These are phyloP conservation scores for Craniophora ligustri DNA, from an alignment of 2,888 invertebrate genomes.

Conservation along the genomic window DNA sequence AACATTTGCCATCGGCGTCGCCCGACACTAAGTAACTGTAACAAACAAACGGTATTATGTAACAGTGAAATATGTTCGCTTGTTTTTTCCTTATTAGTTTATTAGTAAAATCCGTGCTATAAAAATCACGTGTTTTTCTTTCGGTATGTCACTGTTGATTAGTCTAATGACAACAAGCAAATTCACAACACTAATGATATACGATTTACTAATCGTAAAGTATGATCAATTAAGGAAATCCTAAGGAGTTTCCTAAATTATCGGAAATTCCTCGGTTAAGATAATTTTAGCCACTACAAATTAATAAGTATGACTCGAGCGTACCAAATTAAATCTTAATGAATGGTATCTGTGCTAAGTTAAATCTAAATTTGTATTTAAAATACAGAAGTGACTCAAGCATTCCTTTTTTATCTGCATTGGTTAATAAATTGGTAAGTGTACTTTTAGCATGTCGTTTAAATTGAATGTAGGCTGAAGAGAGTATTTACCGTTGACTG, in stretches of 20 bases:
- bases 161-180: neutral
- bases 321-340: too few species aligned
- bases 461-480: neutral
- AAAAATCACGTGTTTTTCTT: neutral
- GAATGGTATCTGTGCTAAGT: too few species aligned
- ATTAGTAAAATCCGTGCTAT: neutral
- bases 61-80: neutral
- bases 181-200: neutral
- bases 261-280: too few species aligned
- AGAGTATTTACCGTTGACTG: slow-evolving; percentile 6
- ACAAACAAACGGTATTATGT: slow-evolving; percentile 61
- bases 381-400: too few species aligned
- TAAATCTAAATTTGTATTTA: too few species aligned
- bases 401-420: neutral
- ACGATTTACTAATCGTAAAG: too few species aligned
- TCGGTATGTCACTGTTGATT: neutral
- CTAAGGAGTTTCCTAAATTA: neutral
- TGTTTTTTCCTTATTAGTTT: slow-evolving; percentile 8
- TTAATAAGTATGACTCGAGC: too few species aligned
- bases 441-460: neutral
- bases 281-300: too few species aligned
- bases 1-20: slow-evolving; percentile 99
- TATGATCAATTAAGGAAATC: too few species aligned
- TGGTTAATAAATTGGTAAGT: slow-evolving; percentile 8
- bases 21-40: slow-evolving; percentile 98